Base-by-base conservation (phyloP, 2,113 vertebrate species). In the Pelmatolapia mariae region DNA sequence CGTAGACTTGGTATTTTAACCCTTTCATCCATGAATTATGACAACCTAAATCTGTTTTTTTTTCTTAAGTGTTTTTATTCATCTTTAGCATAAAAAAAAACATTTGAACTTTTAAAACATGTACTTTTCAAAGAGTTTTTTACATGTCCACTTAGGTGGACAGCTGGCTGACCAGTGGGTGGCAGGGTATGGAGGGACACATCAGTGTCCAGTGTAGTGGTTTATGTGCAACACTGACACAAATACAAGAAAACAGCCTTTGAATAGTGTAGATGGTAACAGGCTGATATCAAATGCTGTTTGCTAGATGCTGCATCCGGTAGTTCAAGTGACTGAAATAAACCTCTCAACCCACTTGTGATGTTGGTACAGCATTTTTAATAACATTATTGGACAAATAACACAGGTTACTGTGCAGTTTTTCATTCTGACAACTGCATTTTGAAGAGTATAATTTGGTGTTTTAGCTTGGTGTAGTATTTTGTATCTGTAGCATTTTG, bases 371-470 rank as follows among this genome's bases (percentile, higher is more conserved):
- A 71, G 38, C 8, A 26, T 26, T 73, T 73, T 15, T 16, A 45
- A 16, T 45, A 26, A 24, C 8, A 45, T 18, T 26, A 26, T 45
- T 45, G 26, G 22, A 73, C 38, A 45, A 73, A 10, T 73, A 73
- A 73, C 5, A 73, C 4, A 16, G 68, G n/a, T 26, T 43, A 43
- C 19, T 22, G 63, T 45, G 13, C 4, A 26, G 38, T 73, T 73
- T 68, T 43, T 45, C 26, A 73, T 73, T 10, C 38, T 45, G 38
- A 18, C 0, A 73, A 9, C 68, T 26, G 8, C 40, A 45, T 16
- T 73, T 45, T 45, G 38, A 43, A 0, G 66, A 71, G 66, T 24
- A 71, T 16, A 5, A 16, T 71, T 71, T 71, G 66, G 0, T 0
- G 1, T 8, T 73, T 45, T 26, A 45, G 22, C 19, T 45, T 29